Base-by-base conservation (phyloP, 2,888 invertebrate species). In the Drosophila buzzatii region DNA sequence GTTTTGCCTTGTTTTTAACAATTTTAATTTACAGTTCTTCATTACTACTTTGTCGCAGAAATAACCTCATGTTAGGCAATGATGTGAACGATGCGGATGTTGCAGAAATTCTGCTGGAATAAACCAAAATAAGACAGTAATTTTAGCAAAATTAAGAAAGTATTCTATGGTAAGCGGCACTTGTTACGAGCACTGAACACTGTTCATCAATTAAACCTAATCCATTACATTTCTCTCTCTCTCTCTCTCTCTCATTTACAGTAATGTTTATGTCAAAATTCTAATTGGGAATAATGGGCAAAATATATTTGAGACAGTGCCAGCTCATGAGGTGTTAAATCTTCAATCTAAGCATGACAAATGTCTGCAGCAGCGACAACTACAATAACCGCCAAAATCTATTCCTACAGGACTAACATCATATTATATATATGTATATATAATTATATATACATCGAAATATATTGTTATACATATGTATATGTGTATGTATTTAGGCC, bases 121-220 rank as follows among this genome's bases (percentile, higher is more conserved):
- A 57, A 66, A 23, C 18, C 57, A 51, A 35, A 39, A 57, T 31
- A 60, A 3, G 9, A 56, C 52, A 23, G 49, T 20, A 33, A n/a
- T 51, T 59, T 64, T 70, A 49, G 10, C 56, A 63, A 70, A 72
- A 58, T 44, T 62, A 57, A 35, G 4, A 63, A 51, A 73, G 82
- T 82, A 73, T 74, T 72, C 68, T 58, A 58, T 55, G 66, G 73
- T 76, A 73, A 79, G 41, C 62, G 73, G 76, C 70, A 70, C 67
- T 73, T 79, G 63, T 66, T 47, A 47, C 16, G 35, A 70, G 18
- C 37, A 18, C 20, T 44, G 16, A 20, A 16, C 2, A n/a, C 20
- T 14, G 16, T 23, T 9, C 9, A 35, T 14, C 9, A 27, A 23
- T 20, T 1, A 16, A 6, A 9, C 14, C 6, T 33, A n/a, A 35